Evolutionary conservation across 1,140 invertebrate species (phyloP), one percentile per base, ranked within the genome.

Genomic region (Nymphalis io): DNA sequence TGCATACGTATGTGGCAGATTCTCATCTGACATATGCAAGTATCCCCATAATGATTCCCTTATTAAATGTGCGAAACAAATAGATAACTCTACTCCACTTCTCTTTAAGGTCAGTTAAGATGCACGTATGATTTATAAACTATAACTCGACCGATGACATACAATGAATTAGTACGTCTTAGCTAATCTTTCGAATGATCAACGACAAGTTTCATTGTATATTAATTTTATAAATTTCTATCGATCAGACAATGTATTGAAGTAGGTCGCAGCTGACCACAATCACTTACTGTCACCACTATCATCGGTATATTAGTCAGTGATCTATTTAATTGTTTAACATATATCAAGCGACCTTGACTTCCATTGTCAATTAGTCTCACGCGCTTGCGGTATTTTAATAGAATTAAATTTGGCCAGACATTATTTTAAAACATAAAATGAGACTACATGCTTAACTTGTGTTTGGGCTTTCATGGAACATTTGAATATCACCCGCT

Each of bases 231-330:
- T 44, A 44, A 3, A 44, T 13, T 44, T 44, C 40, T 44, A 13
- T 44, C n/a, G 13, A 44, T 44, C 40, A 44, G 40, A 44, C 40
- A 44, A 15, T 44, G 12, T 44, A n/a, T 15, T 44, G 27, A 33
- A 33, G 10, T 33, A 33, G 27, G 27, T 60, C 58, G 16, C 39
- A 60, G 39, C 58, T 60, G 58, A 60, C 58, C 58, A 39, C 58
- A 60, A 42, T 60, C 15, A 42, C 20, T 60, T 20, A 60, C 18
- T 60, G 58, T 60, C 39, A 18, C 39, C 38, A 60, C 58, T 33
- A 33, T 23, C 16, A 60, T 60, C 58, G 38, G 40, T 18, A 38
- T 60, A 40, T 60, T 60, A 23, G 58, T 42, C 58, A 51, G 3
- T 1, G 10, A 51, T 16, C 18, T 20, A 40, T 60, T 60, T 38